Base-by-base conservation (phyloP, 2,888 invertebrate genomes). In the Pyralis farinalis region DNA sequence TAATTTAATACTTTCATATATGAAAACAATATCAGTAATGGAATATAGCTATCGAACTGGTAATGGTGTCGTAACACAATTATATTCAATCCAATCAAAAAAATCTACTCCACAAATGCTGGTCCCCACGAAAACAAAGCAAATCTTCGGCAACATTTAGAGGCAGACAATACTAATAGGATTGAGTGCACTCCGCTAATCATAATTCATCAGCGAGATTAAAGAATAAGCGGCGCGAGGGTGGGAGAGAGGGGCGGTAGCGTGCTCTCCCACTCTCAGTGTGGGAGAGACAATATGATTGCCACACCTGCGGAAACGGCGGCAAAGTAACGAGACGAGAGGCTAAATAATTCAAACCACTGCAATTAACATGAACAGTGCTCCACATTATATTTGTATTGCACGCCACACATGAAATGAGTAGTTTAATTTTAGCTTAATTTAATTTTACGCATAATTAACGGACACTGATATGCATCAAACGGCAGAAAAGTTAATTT, bases 151-250 rank as follows among this genome's bases (percentile, higher is more conserved):
- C 59, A 56, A 64, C 64, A 63, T 63, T 65, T 67, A 55, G 64
- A 65, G 65, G 63, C 72, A 74, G 72, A 71, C 71, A 67, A 63
- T 71, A 62, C 71, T 85, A 86, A 85, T 82, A 77, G 75, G 71
- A 82, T 83, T 84, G 81, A 86, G 85, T 86, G 86, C 87, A 87
- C 86, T 86, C 73, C 59, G 84, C 84, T 86, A 86, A 88, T 87
- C 85, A 86, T 87, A 88, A 86, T 87, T 87, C 87, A 88, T 87
- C 86, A 85, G 85, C 77, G 67, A 86, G 87, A 88, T 88, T 87
- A 87, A 86, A 86, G 86, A 87, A 86, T 82, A 80, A 83, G 73
- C 71, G 72, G 53, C 61, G 71, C 66, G 71, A 64, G 66, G 68
- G 63, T 3, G 16, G 16, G 16, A 16, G 16, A 4, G 3, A 2